Base-by-base conservation (phyloP, 2,113 vertebrate species). In the Tringa solitaria region DNA sequence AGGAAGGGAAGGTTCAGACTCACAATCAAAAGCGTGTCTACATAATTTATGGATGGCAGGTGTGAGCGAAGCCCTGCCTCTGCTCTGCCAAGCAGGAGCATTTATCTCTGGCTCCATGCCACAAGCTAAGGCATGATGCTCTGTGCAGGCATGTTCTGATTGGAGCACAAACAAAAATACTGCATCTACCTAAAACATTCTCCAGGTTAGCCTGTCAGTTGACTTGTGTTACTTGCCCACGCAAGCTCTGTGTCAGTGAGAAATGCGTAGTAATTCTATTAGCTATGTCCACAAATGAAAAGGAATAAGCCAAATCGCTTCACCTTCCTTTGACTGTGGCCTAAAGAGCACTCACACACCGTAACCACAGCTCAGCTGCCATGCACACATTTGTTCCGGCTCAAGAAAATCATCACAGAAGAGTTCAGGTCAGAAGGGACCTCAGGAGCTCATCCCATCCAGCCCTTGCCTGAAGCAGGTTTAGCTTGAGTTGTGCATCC, bases 361-460 rank as follows among this genome's bases (percentile, higher is more conserved):
- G 1, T 2, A 64, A 43, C 7, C 48, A 53, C 30, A 57, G 33
- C 63, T 90, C 54, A 65, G 30, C 32, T 87, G 26, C 45, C 46
- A 30, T 0, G 1, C 4, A 5, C 0, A 0, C 4, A 35, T 82
- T 51, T 51, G 37, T 63, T 90, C 51, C 7, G 2, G 7, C 18
- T 72, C 35, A n/a, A 22, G 39, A 22, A 84, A 81, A 54, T 12
- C 30, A 65, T 22, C 76, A 46, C 37, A 45, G 41, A 50, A 57
- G 20, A n/a, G 18, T 22, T 53, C 37, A 46, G 63, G n/a, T 43
- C n/a, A 61, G 54, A 65, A 83, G 22, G 32, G 18, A 18, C 9
- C 18, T 72, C 35, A 18, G 73, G 80, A 81, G 8, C 18, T 54
- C 41, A 39, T 13, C 30, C 4, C 6, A 20, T 6, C 8, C 73